phyloP scores from a whole-genome alignment of 2,888 invertebrate species.

The Glyphotaelius pellucidus region DNA sequence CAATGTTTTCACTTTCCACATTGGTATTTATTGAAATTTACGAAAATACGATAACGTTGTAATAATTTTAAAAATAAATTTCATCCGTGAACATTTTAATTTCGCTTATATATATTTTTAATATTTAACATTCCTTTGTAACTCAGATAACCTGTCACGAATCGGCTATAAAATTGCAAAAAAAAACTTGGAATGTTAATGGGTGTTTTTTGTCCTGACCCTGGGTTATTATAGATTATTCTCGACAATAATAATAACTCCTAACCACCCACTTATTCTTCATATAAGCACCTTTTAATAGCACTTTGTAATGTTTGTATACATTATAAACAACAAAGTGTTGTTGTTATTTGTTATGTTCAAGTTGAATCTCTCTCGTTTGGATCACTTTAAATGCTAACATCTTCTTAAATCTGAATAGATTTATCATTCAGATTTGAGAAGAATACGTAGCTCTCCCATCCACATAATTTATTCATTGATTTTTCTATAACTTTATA shows the following conservation, averaged over 20 bases:
- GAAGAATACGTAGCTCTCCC: neutral
- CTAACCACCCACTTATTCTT: neutral
- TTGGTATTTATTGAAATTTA: neutral
- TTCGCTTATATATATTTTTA: neutral
- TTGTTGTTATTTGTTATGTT: neutral
- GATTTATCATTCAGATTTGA: constrained; percentile 11
- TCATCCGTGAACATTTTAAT: neutral
- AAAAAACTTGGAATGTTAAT: neutral
- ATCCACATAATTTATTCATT: constrained; percentile 36
- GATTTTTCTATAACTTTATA: constrained; percentile 23
- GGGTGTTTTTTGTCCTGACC: neutral
- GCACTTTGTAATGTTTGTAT: neutral
- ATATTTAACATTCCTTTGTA: too few species aligned
- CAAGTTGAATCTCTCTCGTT: too few species aligned
- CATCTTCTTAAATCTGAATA: neutral
- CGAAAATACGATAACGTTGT: too few species aligned
- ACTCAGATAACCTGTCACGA: neutral
- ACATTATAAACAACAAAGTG: neutral
- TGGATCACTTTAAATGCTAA: neutral
- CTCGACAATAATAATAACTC: neutral
- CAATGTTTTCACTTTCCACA: neutral
- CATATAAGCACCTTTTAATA: neutral
- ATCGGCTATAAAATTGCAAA: neutral
- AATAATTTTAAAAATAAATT: neutral
- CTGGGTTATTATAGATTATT: neutral